Evolutionary conservation across 2,888 invertebrate species (phyloP), one percentile per base, ranked within the genome.

Genomic region (Tholera decimalis): DNA sequence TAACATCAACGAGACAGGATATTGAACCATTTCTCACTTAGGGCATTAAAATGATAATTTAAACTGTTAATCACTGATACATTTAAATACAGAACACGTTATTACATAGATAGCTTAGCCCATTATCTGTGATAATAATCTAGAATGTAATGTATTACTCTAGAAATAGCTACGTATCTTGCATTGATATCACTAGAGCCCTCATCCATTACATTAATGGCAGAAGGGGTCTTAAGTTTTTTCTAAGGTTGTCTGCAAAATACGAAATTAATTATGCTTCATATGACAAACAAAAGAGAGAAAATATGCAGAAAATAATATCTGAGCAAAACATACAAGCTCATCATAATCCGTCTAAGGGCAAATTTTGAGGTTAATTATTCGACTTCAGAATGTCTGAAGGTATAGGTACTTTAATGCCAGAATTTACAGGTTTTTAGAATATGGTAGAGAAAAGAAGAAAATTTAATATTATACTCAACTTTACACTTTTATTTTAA

Each of bases 51-150:
- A 73, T 57, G 18, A 44, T 58, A 67, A 74, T 57, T 54, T 30
- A 53, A 49, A 47, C 43, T 43, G 37, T 77, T 50, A 57, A 72
- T 74, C 59, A 65, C 43, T 41, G 3, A 60, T 47, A 37, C 43
- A 65, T 60, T 77, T 65, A 46, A 53, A 63, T 28, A 33, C 41
- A 49, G 59, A 46, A 15, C 63, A 58, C 57, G 51, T 60, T 72
- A 65, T 72, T 49, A 60, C 78, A 73, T 73, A 77, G 73, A 65
- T 65, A 72, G 24, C 51, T n/a, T 28, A 33, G 43, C 1, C 41
- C 47, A 56, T 39, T 56, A 43, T 37, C 43, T 49, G 53, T 50
- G 73, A 73, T 58, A 30, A 1, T 60, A 37, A 74, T 74, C 74
- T 37, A 4, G 15, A 39, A 6, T 33, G 50, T 72, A 58, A 74